A percentile compares a stretch with the other conserved stretches of the same genome.
Evolutionary conservation across 2,888 invertebrate species (phyloP).

Genomic region (Thelaira solivaga): DNA sequence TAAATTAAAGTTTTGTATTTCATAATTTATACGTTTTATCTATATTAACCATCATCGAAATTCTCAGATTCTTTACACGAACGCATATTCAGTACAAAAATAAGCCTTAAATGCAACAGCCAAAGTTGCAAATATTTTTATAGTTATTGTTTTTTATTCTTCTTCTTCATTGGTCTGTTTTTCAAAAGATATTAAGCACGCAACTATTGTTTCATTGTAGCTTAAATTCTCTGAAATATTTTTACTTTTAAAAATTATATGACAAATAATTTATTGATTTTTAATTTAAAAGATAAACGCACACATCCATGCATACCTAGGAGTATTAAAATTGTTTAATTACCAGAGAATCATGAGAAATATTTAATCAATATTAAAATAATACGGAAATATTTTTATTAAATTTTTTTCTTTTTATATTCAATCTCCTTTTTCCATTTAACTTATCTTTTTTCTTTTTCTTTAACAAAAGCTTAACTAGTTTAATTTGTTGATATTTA

Average conservation of each 20-base stretch:
- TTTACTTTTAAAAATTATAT: conserved; percentile 13
- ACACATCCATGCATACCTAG: background rate
- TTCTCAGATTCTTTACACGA: conserved; percentile 32
- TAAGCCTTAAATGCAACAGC: background rate
- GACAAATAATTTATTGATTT: conserved; percentile 59
- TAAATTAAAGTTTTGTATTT: conserved; percentile 54
- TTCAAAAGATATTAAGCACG: conserved; percentile 27
- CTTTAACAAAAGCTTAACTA: too few species aligned
- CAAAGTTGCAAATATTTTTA: too few species aligned
- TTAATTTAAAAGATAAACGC: conserved; percentile 35
- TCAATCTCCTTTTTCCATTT: too few species aligned
- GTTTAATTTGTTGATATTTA: too few species aligned
- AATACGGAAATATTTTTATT: too few species aligned
- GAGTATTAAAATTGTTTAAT: background rate
- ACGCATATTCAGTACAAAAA: conserved; percentile 29
- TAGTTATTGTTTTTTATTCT: background rate
- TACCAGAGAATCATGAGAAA: background rate
- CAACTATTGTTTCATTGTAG: conserved; percentile 28
- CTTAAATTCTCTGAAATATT: conserved; percentile 20
- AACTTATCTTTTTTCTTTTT: too few species aligned
- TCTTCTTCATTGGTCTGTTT: background rate
- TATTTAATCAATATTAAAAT: background rate
- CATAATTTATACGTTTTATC: conserved; percentile 56
- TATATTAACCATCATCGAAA: conserved; percentile 49
- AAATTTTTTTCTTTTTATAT: too few species aligned